Conservation (phyloP, 2,797 vertebrate species). For the Pangasius sanitwongsei region DNA sequence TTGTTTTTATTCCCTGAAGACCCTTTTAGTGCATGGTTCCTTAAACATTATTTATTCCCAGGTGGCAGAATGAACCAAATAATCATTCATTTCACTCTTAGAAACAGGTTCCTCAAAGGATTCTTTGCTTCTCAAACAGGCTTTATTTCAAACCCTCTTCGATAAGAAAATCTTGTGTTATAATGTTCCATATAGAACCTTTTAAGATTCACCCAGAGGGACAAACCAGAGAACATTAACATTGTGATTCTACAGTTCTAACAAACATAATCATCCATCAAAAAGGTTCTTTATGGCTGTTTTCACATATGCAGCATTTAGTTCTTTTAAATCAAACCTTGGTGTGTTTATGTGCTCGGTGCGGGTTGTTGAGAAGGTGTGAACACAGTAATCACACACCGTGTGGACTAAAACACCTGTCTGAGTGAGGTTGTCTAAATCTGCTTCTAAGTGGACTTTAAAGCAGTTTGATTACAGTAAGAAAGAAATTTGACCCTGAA, state of each 20-base stretch:
- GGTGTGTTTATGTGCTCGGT: neutral
- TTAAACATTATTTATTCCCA: neutral
- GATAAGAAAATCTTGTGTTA: constrained; percentile 4
- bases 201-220: neutral
- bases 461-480: constrained; percentile 11
- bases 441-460: neutral
- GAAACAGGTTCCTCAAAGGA: neutral
- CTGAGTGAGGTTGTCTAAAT: neutral
- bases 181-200: neutral
- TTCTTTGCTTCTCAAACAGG: neutral
- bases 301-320: neutral
- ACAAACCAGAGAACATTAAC: neutral
- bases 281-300: neutral
- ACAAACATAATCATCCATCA: too few relatives aligned
- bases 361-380: neutral
- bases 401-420: neutral
- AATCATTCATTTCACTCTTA: neutral
- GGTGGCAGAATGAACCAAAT: neutral
- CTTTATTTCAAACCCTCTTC: neutral
- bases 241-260: neutral
- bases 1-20: neutral
- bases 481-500: neutral
- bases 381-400: constrained; percentile 15
- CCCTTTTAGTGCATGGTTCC: neutral
- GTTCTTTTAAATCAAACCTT: neutral